Percentiles rank a stretch among this genome's conserved stretches.
These are phyloP conservation scores for Epinotia brunnichana DNA, from an alignment of 2,888 invertebrate genomes.

Conservation along the genomic window DNA sequence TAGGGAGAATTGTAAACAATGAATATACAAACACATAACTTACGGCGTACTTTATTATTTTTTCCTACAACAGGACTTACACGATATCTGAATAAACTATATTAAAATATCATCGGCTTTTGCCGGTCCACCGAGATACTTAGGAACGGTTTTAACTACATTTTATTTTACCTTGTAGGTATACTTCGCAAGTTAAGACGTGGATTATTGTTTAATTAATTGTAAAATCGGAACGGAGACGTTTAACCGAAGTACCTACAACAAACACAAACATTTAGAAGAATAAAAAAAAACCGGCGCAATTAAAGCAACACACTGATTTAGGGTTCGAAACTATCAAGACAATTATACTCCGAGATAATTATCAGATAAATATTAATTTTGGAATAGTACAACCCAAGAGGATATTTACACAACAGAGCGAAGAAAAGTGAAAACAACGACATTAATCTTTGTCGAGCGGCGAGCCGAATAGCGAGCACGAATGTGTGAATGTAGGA, in stretches of 20 bases:
- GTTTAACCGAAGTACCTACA: background rate
- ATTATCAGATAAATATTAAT: too few species aligned
- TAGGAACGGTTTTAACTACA: background rate
- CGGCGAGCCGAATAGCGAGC: too few species aligned
- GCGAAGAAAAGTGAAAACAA: too few species aligned
- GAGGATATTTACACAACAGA: too few species aligned
- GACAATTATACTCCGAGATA: too few species aligned
- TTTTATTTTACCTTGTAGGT: background rate
- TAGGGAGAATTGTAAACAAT: background rate
- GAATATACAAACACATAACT: background rate
- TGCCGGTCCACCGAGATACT: background rate
- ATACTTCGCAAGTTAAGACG: background rate
- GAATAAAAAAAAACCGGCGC: background rate
- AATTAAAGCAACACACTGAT: too few species aligned
- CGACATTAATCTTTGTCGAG: too few species aligned
- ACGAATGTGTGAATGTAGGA: too few species aligned
- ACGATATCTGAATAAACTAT: background rate
- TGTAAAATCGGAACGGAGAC: slow-evolving; percentile 8
- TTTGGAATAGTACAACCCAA: too few species aligned
- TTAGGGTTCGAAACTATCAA: too few species aligned
- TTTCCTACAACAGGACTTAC: background rate
- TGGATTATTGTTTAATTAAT: background rate
- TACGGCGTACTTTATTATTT: background rate
- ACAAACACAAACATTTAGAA: background rate
- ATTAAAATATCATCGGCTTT: background rate